phyloP scores from a whole-genome alignment of 2,113 vertebrate species.

The Bos javanicus region DNA sequence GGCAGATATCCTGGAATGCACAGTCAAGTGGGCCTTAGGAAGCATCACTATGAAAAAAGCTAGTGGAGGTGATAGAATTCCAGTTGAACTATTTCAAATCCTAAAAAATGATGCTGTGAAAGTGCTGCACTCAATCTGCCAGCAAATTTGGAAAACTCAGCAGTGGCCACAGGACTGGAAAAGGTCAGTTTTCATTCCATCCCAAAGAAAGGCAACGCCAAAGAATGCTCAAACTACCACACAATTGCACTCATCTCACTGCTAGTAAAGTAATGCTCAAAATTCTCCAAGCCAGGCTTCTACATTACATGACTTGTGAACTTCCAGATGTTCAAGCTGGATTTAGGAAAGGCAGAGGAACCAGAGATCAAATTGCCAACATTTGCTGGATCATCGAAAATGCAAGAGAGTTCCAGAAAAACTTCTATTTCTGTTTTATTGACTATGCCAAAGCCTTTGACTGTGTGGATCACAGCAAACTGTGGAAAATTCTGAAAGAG shows the following conservation, averaged over 20 bases:
- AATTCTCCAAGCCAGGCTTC: neutral
- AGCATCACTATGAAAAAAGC: neutral
- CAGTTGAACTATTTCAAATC: neutral
- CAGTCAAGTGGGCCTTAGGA: neutral
- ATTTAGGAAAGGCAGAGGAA: neutral
- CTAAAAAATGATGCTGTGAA: neutral
- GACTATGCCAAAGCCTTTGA: neutral
- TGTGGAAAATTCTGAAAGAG: neutral
- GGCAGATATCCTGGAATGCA: neutral
- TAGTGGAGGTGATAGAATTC: neutral
- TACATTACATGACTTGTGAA: neutral
- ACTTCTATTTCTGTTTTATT: neutral
- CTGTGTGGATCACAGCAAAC: neutral
- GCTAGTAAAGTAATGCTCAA: neutral
- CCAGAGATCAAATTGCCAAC: neutral
- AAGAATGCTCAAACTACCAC: neutral
- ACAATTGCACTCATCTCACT: neutral
- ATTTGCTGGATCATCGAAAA: accelerated
- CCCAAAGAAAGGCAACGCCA: neutral
- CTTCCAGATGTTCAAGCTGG: neutral
- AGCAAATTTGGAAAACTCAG: neutral
- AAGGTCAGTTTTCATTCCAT: neutral
- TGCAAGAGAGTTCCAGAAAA: neutral
- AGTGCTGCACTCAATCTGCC: neutral
- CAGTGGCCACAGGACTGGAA: too few species aligned